Evolutionary conservation across 2,888 invertebrate genomes (phyloP), one percentile per base, ranked within the genome.

Genomic region (Andricus curvator): DNA sequence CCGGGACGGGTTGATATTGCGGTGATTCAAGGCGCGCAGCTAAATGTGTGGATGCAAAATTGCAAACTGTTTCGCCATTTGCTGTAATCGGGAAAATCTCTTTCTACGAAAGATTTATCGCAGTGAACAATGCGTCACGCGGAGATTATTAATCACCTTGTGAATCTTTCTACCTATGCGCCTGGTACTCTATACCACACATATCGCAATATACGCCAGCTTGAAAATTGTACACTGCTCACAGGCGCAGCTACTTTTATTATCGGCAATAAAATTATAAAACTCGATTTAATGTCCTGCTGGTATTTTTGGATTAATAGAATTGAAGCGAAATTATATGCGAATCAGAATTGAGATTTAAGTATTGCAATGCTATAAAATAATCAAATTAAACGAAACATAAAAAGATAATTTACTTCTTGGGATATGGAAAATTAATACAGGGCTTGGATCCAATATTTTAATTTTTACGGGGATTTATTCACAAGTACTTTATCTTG

Each of bases 21-120:
- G 33, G 70, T 51, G 70, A 70, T 70, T 68, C 51, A 48, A 68
- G 48, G 68, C 25, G 68, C 44, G 22, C 48, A 68, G 9, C 44
- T 51, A 70, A 70, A 70, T 70, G 48, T 29, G 56, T n/a, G 56
- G n/a, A 48, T 70, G 48, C 29, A 48, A 48, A 70, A 37, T 37
- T 70, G 70, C 51, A 70, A 70, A 70, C 48, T 70, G 29, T 70
- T 70, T 70, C 70, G 70, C 70, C 70, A 51, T 70, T 70, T 70
- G 70, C 70, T 25, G 51, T 70, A 70, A 70, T 70, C 70, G 70
- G 48, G 70, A 51, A 70, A 70, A 70, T 70, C 70, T 70, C 70
- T 70, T 70, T 51, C 48, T 70, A 51, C 51, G n/a, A 17, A 51
- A 48, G 70, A 70, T 70, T 70, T 70, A 70, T 70, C 70, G 70